These are phyloP conservation scores for Drosophila obscura DNA, from an alignment of 1,140 invertebrate genomes.

Conservation along the genomic window DNA sequence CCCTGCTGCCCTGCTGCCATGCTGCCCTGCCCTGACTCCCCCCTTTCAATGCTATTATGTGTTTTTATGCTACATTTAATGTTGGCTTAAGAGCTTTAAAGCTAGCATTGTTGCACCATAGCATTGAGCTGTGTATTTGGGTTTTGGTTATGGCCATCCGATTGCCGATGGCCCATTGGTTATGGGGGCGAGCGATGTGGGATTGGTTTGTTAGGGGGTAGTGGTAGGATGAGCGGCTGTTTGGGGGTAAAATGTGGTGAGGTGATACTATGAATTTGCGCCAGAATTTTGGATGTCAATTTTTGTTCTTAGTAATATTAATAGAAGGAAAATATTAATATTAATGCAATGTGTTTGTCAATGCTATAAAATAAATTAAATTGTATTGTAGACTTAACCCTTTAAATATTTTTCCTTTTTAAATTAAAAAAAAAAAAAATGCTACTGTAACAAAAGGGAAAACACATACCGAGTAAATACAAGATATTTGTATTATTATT, in stretches of 20 bases:
- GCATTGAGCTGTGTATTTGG: conserved; percentile 54
- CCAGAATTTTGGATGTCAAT: neutral
- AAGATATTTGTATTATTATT: too few relatives aligned
- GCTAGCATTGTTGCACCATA: conserved; percentile 69
- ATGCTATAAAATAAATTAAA: too few relatives aligned
- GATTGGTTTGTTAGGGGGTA: too few relatives aligned
- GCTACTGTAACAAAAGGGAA: too few relatives aligned
- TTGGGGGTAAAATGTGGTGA: too few relatives aligned
- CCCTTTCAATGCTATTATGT: conserved; percentile 71
- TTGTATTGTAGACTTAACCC: too few relatives aligned
- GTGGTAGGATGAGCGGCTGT: too few relatives aligned
- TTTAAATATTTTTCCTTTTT: too few relatives aligned
- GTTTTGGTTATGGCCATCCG: conserved; percentile 21
- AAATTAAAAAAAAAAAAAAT: too few relatives aligned
- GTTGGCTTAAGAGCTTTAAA: conserved; percentile 84
- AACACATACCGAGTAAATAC: too few relatives aligned
- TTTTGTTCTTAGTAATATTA: too few relatives aligned
- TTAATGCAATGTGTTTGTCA: too few relatives aligned
- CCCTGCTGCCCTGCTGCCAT: neutral
- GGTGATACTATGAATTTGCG: neutral
- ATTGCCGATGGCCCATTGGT: conserved; percentile 9
- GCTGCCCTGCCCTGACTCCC: conserved; percentile 24
- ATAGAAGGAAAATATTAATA: neutral
- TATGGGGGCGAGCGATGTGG: neutral
- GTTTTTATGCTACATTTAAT: conserved; percentile 84